phyloP scores from a whole-genome alignment of 2,113 vertebrate genomes.

The Nesoenas mayeri region DNA sequence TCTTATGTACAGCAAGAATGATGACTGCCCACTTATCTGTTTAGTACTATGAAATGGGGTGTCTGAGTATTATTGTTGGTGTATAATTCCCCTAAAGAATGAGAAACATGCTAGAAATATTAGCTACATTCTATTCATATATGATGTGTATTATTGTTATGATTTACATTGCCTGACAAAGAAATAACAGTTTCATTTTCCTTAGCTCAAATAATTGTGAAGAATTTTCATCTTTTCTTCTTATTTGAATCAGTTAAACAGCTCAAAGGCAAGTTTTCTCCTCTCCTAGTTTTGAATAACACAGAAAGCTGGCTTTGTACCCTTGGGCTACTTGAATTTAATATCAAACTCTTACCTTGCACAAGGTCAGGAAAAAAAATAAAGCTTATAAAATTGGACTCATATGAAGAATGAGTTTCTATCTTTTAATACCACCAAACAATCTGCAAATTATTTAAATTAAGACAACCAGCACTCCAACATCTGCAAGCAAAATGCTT shows the following conservation, averaged over 20 bases:
- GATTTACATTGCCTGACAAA: background rate
- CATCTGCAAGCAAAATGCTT: conserved; percentile 86
- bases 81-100: background rate
- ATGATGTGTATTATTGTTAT: background rate
- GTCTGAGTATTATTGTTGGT: background rate
- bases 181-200: background rate
- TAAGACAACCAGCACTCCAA: conserved; percentile 81
- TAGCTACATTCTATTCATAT: background rate
- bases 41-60: background rate
- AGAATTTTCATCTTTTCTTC: background rate
- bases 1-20: background rate
- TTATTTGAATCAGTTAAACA: conserved; percentile 15
- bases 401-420: conserved; percentile 83
- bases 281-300: conserved; percentile 31
- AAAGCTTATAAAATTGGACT: conserved; percentile 78
- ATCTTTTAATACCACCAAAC: conserved; percentile 81
- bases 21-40: background rate
- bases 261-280: conserved; percentile 15
- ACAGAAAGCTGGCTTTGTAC: conserved; percentile 26
- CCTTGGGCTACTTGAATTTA: conserved; percentile 41
- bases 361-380: conserved; percentile 62
- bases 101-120: background rate
- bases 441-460: conserved; percentile 91
- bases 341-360: conserved; percentile 71
- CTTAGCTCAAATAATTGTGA: background rate